Evolutionary conservation across 2,797 vertebrate genomes (phyloP).

Genomic region (Perdix hodgsoniae): DNA sequence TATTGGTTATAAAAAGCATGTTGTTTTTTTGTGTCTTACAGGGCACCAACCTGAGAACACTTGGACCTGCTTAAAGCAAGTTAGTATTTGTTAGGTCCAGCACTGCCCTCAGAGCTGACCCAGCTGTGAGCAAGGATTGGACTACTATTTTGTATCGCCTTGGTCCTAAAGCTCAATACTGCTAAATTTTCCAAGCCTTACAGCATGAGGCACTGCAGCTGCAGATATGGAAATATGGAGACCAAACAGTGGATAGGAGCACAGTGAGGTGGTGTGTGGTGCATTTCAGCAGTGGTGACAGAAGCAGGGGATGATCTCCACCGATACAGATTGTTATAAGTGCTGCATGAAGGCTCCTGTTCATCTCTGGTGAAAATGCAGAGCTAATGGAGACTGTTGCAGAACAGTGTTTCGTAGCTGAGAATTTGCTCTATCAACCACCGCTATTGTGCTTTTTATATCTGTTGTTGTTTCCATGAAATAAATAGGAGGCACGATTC

Average conservation of each 20-base stretch:
- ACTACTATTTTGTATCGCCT: not conserved
- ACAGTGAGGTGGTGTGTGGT: too few relatives aligned
- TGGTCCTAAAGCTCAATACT: not conserved
- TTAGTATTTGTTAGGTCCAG: not conserved
- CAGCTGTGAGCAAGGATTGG: not conserved
- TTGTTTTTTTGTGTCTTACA: not conserved
- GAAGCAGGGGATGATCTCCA: not conserved
- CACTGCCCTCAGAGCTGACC: not conserved
- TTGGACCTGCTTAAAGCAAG: not conserved
- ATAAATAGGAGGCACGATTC: not conserved
- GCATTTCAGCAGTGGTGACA: not conserved
- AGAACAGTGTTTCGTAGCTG: not conserved
- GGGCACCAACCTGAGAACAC: not conserved
- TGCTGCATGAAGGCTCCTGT: not conserved
- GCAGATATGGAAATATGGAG: not conserved
- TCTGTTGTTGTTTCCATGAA: too few relatives aligned
- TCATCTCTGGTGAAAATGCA: not conserved
- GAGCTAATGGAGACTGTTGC: not conserved
- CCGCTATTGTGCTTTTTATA: too few relatives aligned
- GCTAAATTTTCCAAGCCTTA: not conserved
- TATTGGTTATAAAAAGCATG: not conserved
- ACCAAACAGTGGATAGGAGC: too few relatives aligned
- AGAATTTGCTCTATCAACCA: too few relatives aligned
- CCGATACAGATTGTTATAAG: not conserved
- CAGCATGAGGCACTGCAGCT: not conserved